These are phyloP conservation scores for Herpetotheres cachinnans DNA, from an alignment of 2,113 vertebrate genomes.

Conservation along the genomic window DNA sequence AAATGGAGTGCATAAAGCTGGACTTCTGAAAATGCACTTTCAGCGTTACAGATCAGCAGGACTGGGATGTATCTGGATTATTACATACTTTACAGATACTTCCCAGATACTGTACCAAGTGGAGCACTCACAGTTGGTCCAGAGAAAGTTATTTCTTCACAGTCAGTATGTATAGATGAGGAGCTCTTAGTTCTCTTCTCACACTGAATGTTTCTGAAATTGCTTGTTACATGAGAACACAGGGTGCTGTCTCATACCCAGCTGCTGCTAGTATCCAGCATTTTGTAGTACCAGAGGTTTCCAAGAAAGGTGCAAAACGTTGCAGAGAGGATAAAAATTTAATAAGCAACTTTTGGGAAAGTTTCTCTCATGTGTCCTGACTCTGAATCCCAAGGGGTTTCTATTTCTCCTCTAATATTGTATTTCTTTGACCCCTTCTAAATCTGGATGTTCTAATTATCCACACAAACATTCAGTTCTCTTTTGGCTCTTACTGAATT, in stretches of 20 bases:
- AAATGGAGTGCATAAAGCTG: neutral
- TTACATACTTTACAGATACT: neutral
- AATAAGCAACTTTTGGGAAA: neutral
- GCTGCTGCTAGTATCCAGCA: neutral
- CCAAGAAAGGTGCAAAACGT: neutral
- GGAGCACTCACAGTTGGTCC: neutral
- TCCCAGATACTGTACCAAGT: neutral
- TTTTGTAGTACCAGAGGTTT: neutral
- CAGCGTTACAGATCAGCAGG: neutral
- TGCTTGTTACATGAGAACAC: neutral
- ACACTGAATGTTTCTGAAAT: neutral
- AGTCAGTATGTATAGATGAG: neutral
- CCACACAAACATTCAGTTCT: neutral
- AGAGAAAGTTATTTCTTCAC: neutral
- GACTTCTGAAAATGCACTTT: neutral
- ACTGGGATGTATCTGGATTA: neutral
- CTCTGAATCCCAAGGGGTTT: neutral
- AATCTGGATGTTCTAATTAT: neutral
- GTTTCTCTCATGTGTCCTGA: neutral
- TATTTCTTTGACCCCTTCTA: constrained; percentile 14
- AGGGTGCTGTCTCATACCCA: neutral
- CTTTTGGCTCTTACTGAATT: neutral
- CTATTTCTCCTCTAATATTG: neutral
- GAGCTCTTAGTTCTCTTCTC: neutral
- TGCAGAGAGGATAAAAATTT: neutral